A percentile compares a stretch with the other conserved stretches of the same genome.
phyloP scores from a whole-genome alignment of 2,113 vertebrate genomes.

The Atlantisia rogersi region DNA sequence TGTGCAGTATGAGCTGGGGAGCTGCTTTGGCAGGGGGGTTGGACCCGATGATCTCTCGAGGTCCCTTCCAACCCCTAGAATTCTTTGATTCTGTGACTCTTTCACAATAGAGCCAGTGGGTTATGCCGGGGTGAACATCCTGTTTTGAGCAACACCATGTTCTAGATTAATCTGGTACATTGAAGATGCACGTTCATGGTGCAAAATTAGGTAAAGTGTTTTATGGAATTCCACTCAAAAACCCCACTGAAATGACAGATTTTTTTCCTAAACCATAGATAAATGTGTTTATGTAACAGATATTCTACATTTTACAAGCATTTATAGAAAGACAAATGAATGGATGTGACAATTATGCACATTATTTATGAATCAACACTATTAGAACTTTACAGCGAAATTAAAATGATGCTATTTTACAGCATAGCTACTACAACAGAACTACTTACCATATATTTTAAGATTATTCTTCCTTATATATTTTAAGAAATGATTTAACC shows the following conservation, averaged over 20 bases:
- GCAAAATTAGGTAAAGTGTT: neutral
- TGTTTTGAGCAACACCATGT: neutral
- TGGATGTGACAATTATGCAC: neutral
- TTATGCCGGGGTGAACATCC: neutral
- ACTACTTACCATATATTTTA: neutral
- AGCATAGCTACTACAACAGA: neutral
- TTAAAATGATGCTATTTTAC: neutral
- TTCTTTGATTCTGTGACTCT: neutral
- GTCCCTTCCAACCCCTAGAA: no score
- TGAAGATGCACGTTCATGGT: neutral
- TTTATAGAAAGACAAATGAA: neutral
- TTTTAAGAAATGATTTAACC: neutral
- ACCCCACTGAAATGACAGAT: fast-evolving
- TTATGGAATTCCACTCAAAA: neutral
- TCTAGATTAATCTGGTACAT: neutral
- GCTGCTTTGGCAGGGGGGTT: no score
- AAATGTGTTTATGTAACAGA: neutral
- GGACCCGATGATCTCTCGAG: no score
- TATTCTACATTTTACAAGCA: neutral
- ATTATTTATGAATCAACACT: neutral
- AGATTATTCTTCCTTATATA: neutral
- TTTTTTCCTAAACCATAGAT: neutral
- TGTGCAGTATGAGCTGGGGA: no score
- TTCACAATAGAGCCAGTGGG: neutral
- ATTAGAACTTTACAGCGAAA: neutral